phyloP scores from a whole-genome alignment of 2,113 vertebrate genomes.

The Heterochromis multidens region DNA sequence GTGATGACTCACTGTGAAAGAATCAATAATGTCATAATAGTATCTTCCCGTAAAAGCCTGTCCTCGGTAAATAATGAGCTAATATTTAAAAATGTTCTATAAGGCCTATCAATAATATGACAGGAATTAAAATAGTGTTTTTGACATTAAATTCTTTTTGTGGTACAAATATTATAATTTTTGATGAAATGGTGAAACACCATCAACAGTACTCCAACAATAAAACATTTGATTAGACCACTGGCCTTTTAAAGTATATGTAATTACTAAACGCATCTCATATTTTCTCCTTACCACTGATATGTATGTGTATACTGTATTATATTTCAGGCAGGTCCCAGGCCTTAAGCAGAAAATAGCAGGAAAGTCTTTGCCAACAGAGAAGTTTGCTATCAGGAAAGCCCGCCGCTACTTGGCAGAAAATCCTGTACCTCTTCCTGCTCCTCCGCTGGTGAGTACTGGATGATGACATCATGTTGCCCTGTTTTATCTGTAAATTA shows the following conservation, averaged over 20 bases:
- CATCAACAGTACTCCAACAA: not conserved
- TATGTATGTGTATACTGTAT: not conserved
- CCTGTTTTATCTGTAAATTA: not conserved
- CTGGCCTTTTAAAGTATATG: fast-evolving
- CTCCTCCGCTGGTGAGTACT: constrained; percentile 88
- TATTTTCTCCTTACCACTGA: not conserved
- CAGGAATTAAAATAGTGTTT: not conserved
- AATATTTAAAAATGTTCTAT: not conserved
- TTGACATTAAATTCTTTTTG: not conserved
- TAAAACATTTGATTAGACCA: not conserved
- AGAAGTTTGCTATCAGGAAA: constrained; percentile 98
- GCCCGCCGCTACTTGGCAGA: constrained; percentile 87
- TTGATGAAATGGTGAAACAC: not conserved
- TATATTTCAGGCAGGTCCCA: constrained; percentile 83
- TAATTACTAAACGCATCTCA: not conserved
- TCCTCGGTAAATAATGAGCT: not conserved
- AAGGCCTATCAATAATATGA: not conserved
- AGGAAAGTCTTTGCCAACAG: constrained; percentile 96
- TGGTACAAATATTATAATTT: not conserved
- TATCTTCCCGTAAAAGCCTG: not conserved
- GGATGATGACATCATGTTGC: not conserved
- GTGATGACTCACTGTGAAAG: not conserved
- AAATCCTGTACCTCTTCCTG: constrained; percentile 82
- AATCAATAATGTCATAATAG: not conserved
- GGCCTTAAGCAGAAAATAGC: constrained; percentile 96